Evolutionary conservation across 2,113 vertebrate genomes (phyloP).

Genomic region (Rhombomys opimus): DNA sequence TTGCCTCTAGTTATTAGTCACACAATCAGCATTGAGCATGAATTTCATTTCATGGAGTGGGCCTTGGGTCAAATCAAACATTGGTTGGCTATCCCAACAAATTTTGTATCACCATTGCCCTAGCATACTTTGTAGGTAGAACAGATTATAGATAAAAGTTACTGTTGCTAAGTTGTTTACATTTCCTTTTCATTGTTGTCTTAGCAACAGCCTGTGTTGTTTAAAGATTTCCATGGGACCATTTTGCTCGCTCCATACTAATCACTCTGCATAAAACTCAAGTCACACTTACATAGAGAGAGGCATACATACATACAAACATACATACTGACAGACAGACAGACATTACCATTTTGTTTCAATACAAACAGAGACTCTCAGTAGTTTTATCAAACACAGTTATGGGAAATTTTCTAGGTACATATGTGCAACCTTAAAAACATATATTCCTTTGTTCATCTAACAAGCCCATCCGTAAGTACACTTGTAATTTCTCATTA

Average conservation of each 20-base stretch:
- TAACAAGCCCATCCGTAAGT: not conserved
- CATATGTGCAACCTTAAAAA: too few species aligned
- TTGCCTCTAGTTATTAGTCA: not conserved
- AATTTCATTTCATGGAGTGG: not conserved
- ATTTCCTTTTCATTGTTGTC: not conserved
- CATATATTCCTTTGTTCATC: not conserved
- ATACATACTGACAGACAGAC: too few species aligned
- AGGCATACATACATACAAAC: too few species aligned
- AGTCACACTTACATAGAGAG: too few species aligned
- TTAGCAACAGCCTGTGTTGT: not conserved
- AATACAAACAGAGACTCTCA: not conserved
- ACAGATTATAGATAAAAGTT: not conserved
- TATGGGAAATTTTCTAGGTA: not conserved
- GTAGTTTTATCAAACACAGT: not conserved
- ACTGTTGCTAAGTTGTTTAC: not conserved
- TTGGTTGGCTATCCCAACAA: not conserved
- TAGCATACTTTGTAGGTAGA: not conserved
- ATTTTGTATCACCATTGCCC: not conserved
- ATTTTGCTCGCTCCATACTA: not conserved
- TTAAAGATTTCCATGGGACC: not conserved
- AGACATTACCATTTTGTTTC: not conserved
- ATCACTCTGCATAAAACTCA: not conserved
- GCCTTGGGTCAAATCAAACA: not conserved
- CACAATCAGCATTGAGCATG: not conserved
- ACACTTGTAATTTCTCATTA: not conserved